Conservation (phyloP, 2,113 vertebrate genomes). For the Arenaria interpres region DNA sequence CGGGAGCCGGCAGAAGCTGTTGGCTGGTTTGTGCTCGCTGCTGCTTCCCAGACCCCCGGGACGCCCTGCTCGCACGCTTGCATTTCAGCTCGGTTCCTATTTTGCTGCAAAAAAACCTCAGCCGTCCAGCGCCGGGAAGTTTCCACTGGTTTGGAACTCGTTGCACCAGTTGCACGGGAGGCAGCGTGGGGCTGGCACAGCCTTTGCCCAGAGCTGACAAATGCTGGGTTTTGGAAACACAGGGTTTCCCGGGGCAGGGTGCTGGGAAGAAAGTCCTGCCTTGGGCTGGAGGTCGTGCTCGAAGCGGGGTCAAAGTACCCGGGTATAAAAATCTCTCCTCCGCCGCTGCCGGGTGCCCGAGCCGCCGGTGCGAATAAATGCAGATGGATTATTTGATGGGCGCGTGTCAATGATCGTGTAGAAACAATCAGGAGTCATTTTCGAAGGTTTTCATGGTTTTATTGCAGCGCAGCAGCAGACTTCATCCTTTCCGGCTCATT, state of each 20-base stretch:
- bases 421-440: neutral
- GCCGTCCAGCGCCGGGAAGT: neutral
- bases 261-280: neutral
- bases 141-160: neutral
- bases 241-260: neutral
- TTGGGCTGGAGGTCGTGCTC: neutral
- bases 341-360: neutral
- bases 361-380: neutral
- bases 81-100: neutral
- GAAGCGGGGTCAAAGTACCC: neutral
- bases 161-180: neutral
- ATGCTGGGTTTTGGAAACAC: rapidly evolving
- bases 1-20: neutral
- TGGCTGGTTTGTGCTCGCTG: neutral
- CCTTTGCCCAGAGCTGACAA: neutral
- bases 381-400: neutral
- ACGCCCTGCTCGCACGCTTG: rapidly evolving
- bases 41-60: neutral
- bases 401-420: neutral
- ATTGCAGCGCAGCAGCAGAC: neutral
- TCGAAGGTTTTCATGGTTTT: neutral
- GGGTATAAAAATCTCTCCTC: neutral
- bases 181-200: neutral
- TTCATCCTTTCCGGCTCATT: neutral
- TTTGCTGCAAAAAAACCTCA: neutral